A percentile compares a stretch with the other conserved stretches of the same genome.
Evolutionary conservation across 1,140 invertebrate species (phyloP).

Genomic region (Lordiphosa mommai): DNA sequence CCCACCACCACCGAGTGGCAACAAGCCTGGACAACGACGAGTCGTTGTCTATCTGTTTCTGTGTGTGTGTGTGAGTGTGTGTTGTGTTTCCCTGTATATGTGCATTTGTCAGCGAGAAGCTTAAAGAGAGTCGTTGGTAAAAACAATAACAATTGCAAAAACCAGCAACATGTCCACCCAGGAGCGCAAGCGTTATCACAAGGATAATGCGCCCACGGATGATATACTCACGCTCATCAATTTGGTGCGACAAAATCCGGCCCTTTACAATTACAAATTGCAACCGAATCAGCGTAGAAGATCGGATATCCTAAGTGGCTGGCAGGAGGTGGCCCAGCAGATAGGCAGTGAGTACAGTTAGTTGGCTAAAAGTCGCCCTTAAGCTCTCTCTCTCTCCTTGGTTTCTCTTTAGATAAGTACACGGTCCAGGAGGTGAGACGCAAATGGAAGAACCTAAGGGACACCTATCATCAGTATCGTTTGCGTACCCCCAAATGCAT

Average conservation of each 20-base stretch:
- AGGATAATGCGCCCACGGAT: constrained; percentile 72
- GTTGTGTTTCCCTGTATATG: constrained; percentile 1
- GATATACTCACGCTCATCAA: constrained; percentile 73
- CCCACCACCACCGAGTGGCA: not conserved
- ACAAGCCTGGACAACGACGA: constrained; percentile 4
- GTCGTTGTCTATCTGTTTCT: constrained; percentile 23
- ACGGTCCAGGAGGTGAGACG: constrained; percentile 72
- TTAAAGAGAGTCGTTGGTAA: not conserved
- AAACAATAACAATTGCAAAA: constrained; percentile 7
- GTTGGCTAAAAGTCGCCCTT: not conserved
- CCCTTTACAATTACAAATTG: constrained; percentile 75
- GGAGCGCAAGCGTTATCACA: constrained; percentile 77
- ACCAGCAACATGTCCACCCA: constrained; percentile 46
- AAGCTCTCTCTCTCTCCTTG: not conserved
- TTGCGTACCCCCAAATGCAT: constrained; percentile 71
- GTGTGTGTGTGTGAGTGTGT: constrained; percentile 13
- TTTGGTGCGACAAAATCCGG: constrained; percentile 71
- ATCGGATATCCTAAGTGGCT: constrained; percentile 65
- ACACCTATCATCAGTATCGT: constrained; percentile 76
- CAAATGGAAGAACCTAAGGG: constrained; percentile 75
- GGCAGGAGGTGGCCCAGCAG: constrained; percentile 65
- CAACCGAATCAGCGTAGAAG: constrained; percentile 69
- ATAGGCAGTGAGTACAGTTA: constrained; percentile 63
- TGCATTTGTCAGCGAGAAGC: constrained; percentile 4
- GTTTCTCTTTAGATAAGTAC: constrained; percentile 56